Conservation (phyloP, 2,113 vertebrate genomes). For the Andinoacara biseriatus region DNA sequence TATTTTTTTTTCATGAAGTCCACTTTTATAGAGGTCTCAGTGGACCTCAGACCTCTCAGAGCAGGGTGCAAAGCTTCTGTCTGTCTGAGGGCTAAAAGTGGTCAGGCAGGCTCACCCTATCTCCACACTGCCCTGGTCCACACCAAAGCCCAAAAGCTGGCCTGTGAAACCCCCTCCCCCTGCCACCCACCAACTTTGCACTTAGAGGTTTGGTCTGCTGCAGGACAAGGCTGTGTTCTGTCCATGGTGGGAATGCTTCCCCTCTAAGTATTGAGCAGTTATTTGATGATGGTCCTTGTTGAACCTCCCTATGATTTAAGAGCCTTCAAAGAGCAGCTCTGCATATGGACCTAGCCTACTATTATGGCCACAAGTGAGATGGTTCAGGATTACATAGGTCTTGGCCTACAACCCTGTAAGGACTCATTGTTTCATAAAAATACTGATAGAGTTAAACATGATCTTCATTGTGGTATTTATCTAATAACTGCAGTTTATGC, state of each 20-base stretch:
- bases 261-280: constrained; percentile 77
- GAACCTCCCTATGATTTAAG: constrained; percentile 84
- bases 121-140: constrained; percentile 81
- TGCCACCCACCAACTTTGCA: constrained; percentile 49
- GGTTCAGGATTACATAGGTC: constrained; percentile 61
- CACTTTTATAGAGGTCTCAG: not conserved
- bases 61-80: constrained; percentile 8
- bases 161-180: constrained; percentile 34
- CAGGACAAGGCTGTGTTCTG: constrained; percentile 69
- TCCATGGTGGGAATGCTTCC: constrained; percentile 76
- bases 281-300: constrained; percentile 82
- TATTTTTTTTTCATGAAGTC: not conserved
- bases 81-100: constrained; percentile 34
- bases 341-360: constrained; percentile 56
- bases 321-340: constrained; percentile 80
- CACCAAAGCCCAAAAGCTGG: constrained; percentile 76
- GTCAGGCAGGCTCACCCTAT: constrained; percentile 74
- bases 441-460: not conserved
- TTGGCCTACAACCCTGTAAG: not conserved
- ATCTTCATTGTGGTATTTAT: not conserved
- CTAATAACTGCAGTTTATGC: not conserved
- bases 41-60: constrained; percentile 7
- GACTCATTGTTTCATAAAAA: not conserved
- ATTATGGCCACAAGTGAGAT: constrained; percentile 60
- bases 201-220: constrained; percentile 62